Conservation (phyloP, 2,113 vertebrate genomes). For the Anser brachyrhynchus region DNA sequence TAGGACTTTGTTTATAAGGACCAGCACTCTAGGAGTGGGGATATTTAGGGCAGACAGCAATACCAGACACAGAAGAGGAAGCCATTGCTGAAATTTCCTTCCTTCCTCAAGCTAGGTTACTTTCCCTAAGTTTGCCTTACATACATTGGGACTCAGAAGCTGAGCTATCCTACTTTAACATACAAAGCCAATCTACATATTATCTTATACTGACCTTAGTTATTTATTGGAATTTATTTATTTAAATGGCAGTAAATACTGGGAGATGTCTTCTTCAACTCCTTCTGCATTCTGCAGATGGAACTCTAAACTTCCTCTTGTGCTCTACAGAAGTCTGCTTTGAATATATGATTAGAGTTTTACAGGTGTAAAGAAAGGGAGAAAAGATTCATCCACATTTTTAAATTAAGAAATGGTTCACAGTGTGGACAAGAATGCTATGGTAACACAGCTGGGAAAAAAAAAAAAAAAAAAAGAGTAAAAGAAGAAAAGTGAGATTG, state of each 20-base stretch:
- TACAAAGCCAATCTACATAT: not conserved
- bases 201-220: accelerated
- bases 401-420: not conserved
- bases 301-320: not conserved
- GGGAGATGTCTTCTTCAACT: not conserved
- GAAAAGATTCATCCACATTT: accelerated
- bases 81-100: not conserved
- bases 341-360: not conserved
- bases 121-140: not conserved
- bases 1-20: not conserved
- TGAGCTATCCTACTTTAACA: accelerated
- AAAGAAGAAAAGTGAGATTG: not conserved
- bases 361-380: not conserved
- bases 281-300: not conserved
- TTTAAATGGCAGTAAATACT: not conserved
- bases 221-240: not conserved
- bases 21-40: too few relatives aligned
- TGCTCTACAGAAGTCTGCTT: accelerated
- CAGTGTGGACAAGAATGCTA: not conserved
- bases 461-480: not conserved
- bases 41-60: not conserved
- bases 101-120: not conserved
- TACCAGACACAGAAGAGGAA: not conserved
- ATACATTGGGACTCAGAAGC: not conserved
- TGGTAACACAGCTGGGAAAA: accelerated